Evolutionary conservation across 2,113 vertebrate species (phyloP), one percentile per base, ranked within the genome.

Genomic region (Oncorhynchus masou): DNA sequence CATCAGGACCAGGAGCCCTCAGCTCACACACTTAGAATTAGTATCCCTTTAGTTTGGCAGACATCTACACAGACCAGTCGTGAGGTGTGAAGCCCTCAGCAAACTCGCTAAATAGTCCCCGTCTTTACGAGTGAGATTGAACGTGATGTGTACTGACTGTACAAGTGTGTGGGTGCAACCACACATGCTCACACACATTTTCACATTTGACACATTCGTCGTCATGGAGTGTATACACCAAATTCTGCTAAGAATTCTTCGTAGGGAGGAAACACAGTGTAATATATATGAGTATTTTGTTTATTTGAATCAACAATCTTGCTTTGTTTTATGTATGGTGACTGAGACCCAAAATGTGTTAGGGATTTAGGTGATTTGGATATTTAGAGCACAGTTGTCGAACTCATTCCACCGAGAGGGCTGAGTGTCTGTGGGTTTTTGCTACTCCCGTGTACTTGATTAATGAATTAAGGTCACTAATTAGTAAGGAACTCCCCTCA

Each of bases 271-370:
- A 87, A 86, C 39, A 45, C 91, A 92, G 91, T 92, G 91, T 89
- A 59, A 22, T 9, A 13, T 49, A 80, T 79, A 78, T 79, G 39
- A 45, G 2, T 45, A 11, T 11, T 45, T 45, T 11, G 39, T 45
- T 11, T 11, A 3, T 45, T 88, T 89, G 78, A 91, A 92, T 89
- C 79, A 92, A 92, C 90, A 91, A 89, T 91, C 90, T 88, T 82
- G 76, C 39, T 45, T 77, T 78, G 79, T 77, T 78, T 79, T 79
- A 78, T 68, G 67, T 86, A 76, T 81, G 73, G 81, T 45, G 34
- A 51, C 73, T 62, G 71, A 70, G 9, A 45, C 31, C 68, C 69
- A 74, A n/a, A 75, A 54, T 31, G 20, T 49, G 67, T 45, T 19
- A 64, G 84, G 65, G 78, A 34, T 79, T 79, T 74, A 77, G 60